Evolutionary conservation across 2,888 invertebrate species (phyloP).

Genomic region (Petrophora chlorosata): DNA sequence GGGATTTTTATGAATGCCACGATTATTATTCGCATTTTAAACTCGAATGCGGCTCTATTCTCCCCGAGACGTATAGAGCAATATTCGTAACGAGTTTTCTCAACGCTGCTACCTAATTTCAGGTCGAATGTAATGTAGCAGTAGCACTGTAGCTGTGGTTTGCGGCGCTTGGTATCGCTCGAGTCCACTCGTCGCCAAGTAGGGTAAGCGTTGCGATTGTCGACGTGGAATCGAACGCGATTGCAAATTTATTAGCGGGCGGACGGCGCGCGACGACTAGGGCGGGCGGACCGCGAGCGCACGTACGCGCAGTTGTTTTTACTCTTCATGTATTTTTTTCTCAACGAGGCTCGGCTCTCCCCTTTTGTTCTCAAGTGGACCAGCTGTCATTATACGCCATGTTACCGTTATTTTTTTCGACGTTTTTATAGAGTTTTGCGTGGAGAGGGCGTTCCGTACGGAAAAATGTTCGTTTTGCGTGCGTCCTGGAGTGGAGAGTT

Average conservation of each 20-base stretch:
- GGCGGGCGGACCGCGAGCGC: conserved; percentile 56
- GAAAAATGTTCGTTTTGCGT: conserved; percentile 84
- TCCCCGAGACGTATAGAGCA: conserved; percentile 80
- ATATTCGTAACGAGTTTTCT: conserved; percentile 83
- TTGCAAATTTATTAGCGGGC: conserved; percentile 81
- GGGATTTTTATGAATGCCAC: conserved; percentile 80
- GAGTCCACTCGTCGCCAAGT: conserved; percentile 56
- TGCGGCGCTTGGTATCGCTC: conserved; percentile 33
- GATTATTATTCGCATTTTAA: conserved; percentile 84
- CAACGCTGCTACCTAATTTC: conserved; percentile 77
- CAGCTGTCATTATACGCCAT: conserved; percentile 85
- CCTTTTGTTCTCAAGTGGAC: conserved; percentile 85
- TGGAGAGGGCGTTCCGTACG: conserved; percentile 80
- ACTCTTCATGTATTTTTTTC: conserved; percentile 81
- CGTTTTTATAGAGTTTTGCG: conserved; percentile 82
- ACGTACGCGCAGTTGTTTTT: conserved; percentile 77
- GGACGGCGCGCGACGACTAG: conserved; percentile 48
- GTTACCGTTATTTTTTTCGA: conserved; percentile 83
- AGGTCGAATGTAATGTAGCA: conserved; percentile 64
- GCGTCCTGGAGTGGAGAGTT: conserved; percentile 75
- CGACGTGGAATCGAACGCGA: conserved; percentile 71
- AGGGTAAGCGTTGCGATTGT: conserved; percentile 56
- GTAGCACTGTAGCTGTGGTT: conserved; percentile 43
- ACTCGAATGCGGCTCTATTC: conserved; percentile 80
- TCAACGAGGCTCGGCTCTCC: conserved; percentile 80